Conservation (phyloP, 2,797 vertebrate genomes). For the Lagocephalus sceleratus region DNA sequence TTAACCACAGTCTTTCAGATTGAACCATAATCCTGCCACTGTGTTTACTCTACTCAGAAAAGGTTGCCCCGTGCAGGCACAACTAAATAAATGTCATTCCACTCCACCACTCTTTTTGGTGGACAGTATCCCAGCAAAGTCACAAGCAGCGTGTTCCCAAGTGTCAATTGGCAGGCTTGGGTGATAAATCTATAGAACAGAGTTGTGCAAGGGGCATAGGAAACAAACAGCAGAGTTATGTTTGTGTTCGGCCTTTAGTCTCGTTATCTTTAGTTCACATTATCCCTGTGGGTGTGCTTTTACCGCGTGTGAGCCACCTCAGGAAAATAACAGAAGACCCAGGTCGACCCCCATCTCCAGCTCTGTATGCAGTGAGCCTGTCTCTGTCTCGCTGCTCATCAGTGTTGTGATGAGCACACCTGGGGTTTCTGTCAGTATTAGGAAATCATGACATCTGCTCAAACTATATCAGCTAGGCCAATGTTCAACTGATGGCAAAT, state of each 20-base stretch:
- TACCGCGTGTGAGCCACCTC: conserved; percentile 70
- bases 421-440: conserved; percentile 40
- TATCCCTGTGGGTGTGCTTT: conserved; percentile 74
- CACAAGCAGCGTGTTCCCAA: conserved; percentile 11
- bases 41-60: conserved; percentile 22
- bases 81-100: conserved; percentile 25
- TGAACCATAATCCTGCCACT: conserved; percentile 7
- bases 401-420: conserved; percentile 41
- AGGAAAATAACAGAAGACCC: conserved; percentile 56
- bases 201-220: conserved; percentile 58
- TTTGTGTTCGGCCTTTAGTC: conserved; percentile 56
- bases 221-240: conserved; percentile 50
- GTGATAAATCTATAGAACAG: conserved; percentile 53
- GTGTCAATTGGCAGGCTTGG: conserved; percentile 44
- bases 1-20: conserved; percentile 6
- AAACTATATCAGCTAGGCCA: conserved; percentile 21
- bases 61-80: no score
- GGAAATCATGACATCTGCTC: conserved; percentile 35
- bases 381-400: conserved; percentile 45
- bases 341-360: conserved; percentile 31
- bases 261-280: conserved; percentile 75
- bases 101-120: conserved; percentile 14
- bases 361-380: conserved; percentile 23
- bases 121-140: conserved; percentile 11
- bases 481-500: conserved; percentile 20